These are phyloP conservation scores for Pachliopta kotzebuea DNA, from an alignment of 2,888 invertebrate genomes.

Conservation along the genomic window DNA sequence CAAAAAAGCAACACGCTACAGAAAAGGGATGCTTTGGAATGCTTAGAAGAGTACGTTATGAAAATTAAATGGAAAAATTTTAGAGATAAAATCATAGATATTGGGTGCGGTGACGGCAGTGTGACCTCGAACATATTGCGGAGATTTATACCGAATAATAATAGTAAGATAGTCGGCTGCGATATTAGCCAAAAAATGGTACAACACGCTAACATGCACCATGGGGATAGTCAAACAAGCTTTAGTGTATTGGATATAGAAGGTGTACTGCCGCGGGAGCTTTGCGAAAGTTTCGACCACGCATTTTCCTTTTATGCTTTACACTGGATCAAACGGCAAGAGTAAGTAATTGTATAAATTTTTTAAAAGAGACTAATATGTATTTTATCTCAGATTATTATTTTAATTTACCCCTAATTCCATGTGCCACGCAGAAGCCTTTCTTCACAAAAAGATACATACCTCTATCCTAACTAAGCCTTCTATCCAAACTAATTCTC, in stretches of 20 bases:
- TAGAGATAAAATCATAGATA: slow-evolving; percentile 79
- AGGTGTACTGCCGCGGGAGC: slow-evolving; percentile 65
- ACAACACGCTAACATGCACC: slow-evolving; percentile 80
- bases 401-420: neutral
- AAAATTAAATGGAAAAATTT: slow-evolving; percentile 79
- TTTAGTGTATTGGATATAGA: slow-evolving; percentile 82
- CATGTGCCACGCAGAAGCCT: too few species aligned
- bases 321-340: slow-evolving; percentile 88
- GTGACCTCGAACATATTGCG: slow-evolving; percentile 82
- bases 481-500: too few species aligned
- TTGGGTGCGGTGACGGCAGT: slow-evolving; percentile 88
- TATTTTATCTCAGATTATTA: neutral
- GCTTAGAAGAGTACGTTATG: slow-evolving; percentile 82
- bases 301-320: slow-evolving; percentile 89
- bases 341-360: slow-evolving; percentile 69
- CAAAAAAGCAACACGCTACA: slow-evolving; percentile 85
- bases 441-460: too few species aligned
- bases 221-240: slow-evolving; percentile 63
- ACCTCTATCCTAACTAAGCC: too few species aligned
- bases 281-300: slow-evolving; percentile 81
- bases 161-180: slow-evolving; percentile 79
- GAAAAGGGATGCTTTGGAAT: slow-evolving; percentile 76
- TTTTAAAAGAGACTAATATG: neutral
- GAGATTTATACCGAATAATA: slow-evolving; percentile 80
- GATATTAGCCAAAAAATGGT: slow-evolving; percentile 88